Base-by-base conservation (phyloP, 2,113 vertebrate genomes). In the Podilymbus podiceps region DNA sequence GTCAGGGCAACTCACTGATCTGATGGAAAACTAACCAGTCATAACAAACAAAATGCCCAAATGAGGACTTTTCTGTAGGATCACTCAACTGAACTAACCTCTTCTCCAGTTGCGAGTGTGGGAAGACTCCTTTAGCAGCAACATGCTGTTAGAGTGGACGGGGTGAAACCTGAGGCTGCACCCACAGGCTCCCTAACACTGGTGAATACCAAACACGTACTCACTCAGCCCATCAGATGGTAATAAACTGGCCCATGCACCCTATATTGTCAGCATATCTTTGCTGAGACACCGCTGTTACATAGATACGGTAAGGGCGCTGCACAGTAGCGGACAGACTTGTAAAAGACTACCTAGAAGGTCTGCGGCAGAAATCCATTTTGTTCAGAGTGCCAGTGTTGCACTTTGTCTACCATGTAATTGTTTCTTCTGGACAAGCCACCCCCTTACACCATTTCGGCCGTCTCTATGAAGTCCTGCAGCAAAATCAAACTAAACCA, bases 121-220 rank as follows among this genome's bases (percentile, higher is more conserved):
- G 62, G 71, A 95, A 85, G 82, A 22, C 55, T 84, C 68, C 28
- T 88, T 58, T 7, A 69, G 50, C 67, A 79, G 63, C 52, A 82
- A 55, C 15, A 55, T 0, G 0, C 44, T 21, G 17, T 46, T 69
- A 60, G 38, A 59, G 20, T 1, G 4, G 49, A 47, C 35, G 27
- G 42, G 20, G 53, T 46, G 67, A 87, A 88, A 75, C 52, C 40
- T 5, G 7, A 67, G 55, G 72, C 38, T 74, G 79, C 64, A 62
- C 50, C 47, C 79, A 86, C 42, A 40, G 55, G 23, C 42, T 74
- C 40, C 52, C 31, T 62, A 69, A 60, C 30, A 18, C n/a, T 46
- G n/a, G 38, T 74, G 42, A 78, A 38, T 20, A 74, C 30, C 69
- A 78, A 86, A 74, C 55, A 68, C 2, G 0, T 50, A 49, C 46